A percentile compares a stretch with the other conserved stretches of the same genome.
Conservation (phyloP, 2,797 vertebrate genomes). For the Periophthalmus magnuspinnatus region DNA sequence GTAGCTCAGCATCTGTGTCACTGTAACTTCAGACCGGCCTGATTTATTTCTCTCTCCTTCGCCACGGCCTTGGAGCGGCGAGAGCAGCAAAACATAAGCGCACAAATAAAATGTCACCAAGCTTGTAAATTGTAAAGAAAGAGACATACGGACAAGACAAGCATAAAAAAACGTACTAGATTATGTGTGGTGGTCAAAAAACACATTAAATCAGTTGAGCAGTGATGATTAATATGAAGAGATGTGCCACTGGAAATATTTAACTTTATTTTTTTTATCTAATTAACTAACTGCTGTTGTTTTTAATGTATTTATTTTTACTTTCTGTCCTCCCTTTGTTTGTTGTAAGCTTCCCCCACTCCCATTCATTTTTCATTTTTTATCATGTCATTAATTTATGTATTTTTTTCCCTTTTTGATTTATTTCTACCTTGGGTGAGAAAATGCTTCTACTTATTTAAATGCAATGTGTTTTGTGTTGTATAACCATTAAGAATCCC, state of each 20-base stretch:
- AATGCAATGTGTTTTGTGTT: background rate
- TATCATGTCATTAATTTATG: slow-evolving; percentile 29
- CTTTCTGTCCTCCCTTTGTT: slow-evolving; percentile 36
- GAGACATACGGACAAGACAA: background rate
- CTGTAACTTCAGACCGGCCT: slow-evolving; percentile 57
- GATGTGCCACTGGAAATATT: no score
- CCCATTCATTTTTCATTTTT: slow-evolving; percentile 46
- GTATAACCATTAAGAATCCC: background rate
- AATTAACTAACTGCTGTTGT: slow-evolving; percentile 33
- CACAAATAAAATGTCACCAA: slow-evolving; percentile 43
- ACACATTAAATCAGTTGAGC: background rate
- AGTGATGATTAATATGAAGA: no score
- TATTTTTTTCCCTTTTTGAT: slow-evolving; percentile 10
- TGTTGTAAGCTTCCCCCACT: slow-evolving; percentile 18
- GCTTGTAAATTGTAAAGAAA: slow-evolving; percentile 34
- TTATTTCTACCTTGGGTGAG: slow-evolving; percentile 10
- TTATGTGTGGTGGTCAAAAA: background rate
- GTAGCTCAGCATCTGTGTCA: slow-evolving; percentile 57
- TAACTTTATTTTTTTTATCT: no score
- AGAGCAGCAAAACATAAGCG: slow-evolving; percentile 45
- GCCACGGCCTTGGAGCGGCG: slow-evolving; percentile 51
- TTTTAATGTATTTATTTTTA: slow-evolving; percentile 53
- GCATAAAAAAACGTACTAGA: background rate
- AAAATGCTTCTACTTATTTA: slow-evolving; percentile 1
- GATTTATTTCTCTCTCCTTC: slow-evolving; percentile 46